phyloP scores from a whole-genome alignment of 2,113 vertebrate genomes.

The Columbina picui region DNA sequence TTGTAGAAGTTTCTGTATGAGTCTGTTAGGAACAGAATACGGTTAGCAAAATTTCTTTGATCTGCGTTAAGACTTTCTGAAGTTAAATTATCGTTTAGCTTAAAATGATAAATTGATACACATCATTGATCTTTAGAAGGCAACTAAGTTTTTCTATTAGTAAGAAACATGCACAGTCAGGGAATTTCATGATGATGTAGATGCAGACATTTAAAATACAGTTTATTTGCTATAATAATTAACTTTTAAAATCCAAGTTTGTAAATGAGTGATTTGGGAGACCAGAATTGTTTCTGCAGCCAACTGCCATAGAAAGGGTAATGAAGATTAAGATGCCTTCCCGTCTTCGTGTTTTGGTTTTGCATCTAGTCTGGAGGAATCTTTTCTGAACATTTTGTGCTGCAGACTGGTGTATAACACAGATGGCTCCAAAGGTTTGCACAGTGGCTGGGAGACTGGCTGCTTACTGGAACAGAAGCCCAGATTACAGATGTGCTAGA shows the following conservation, averaged over 20 bases:
- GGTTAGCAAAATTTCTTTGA: background rate
- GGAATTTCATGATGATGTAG: background rate
- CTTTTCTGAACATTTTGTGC: background rate
- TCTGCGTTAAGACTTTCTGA: background rate
- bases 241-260: background rate
- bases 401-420: background rate
- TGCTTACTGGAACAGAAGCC: background rate
- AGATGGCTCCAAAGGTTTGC: background rate
- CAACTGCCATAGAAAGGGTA: background rate
- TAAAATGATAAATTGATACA: background rate
- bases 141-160: background rate
- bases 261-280: background rate
- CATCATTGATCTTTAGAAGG: background rate
- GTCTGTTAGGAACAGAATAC: background rate
- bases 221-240: background rate
- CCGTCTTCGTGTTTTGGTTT: background rate
- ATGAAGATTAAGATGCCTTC: background rate
- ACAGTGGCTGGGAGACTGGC: background rate
- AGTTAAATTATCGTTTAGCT: background rate
- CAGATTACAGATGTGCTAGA: background rate
- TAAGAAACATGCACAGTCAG: background rate
- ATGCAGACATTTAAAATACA: background rate
- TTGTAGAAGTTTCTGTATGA: background rate
- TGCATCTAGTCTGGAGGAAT: background rate
- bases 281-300: background rate